These are phyloP conservation scores for Pantherophis alleghaniensis DNA, from an alignment of 2,797 vertebrate species.

Conservation along the genomic window DNA sequence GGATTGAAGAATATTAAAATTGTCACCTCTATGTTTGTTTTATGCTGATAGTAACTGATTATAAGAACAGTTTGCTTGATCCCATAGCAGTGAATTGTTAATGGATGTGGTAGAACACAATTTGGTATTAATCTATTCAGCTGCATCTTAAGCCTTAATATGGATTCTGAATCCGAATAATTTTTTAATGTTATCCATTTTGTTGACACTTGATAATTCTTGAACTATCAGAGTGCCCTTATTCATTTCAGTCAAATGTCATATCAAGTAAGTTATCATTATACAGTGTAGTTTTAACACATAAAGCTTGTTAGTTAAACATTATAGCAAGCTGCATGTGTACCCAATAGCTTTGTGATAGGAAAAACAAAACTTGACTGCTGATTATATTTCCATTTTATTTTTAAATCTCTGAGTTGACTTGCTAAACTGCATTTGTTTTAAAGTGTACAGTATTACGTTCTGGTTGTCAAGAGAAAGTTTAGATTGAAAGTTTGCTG, in stretches of 20 bases:
- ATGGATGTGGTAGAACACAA: background rate
- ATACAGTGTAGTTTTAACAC: background rate
- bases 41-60: accelerated
- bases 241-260: conserved; percentile 7
- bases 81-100: background rate
- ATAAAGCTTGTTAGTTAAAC: conserved; percentile 1
- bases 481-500: background rate
- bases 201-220: conserved; percentile 7
- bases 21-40: background rate
- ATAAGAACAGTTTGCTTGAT: background rate
- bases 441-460: background rate
- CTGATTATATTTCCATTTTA: conserved; percentile 26
- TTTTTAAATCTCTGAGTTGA: conserved; percentile 34
- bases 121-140: accelerated
- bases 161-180: background rate
- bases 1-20: background rate
- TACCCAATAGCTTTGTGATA: background rate
- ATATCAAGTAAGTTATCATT: background rate
- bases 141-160: background rate
- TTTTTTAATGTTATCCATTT: background rate
- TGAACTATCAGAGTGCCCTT: background rate
- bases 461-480: conserved; percentile 24
- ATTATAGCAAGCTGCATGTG: background rate
- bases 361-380: background rate
- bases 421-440: background rate